Percentiles rank a stretch among this genome's conserved stretches.
phyloP scores from a whole-genome alignment of 2,113 vertebrate species.

The Lamprologus sp. region DNA sequence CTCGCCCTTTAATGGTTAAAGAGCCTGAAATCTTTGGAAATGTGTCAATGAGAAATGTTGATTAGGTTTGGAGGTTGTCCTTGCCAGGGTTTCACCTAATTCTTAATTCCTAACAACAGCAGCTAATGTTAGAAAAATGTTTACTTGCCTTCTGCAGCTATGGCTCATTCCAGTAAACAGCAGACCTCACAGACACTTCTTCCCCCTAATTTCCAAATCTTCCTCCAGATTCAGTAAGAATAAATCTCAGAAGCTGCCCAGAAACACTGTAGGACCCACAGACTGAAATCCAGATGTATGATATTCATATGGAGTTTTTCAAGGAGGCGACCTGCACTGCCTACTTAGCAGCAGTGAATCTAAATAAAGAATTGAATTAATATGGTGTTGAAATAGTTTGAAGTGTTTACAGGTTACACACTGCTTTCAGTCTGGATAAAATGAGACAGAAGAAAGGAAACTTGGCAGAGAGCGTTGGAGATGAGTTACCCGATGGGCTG shows the following conservation, averaged over 20 bases:
- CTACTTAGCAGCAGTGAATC: not conserved
- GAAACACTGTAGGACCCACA: not conserved
- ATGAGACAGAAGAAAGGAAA: not conserved
- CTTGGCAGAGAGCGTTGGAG: not conserved
- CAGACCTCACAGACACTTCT: not conserved
- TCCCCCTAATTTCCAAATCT: not conserved
- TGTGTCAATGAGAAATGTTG: not conserved
- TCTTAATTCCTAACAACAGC: accelerated
- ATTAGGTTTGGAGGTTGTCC: not conserved
- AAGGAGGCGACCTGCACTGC: not conserved
- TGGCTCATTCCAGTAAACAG: not conserved
- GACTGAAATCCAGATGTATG: not conserved
- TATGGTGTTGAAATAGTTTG: not conserved
- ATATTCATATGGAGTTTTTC: not conserved
- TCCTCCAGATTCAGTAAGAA: not conserved
- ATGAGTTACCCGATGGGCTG: not conserved
- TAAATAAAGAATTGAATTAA: not conserved
- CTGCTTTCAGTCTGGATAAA: not conserved
- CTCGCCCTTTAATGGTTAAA: accelerated
- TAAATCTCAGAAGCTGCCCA: not conserved
- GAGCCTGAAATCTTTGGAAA: not conserved
- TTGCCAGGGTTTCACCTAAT: not conserved
- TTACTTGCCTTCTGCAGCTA: not conserved
- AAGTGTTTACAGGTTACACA: not conserved
- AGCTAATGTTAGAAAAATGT: not conserved